A percentile compares a stretch with the other conserved stretches of the same genome.
These are phyloP conservation scores for Brachionus rubens DNA, from an alignment of 1,140 invertebrate genomes.

Conservation along the genomic window DNA sequence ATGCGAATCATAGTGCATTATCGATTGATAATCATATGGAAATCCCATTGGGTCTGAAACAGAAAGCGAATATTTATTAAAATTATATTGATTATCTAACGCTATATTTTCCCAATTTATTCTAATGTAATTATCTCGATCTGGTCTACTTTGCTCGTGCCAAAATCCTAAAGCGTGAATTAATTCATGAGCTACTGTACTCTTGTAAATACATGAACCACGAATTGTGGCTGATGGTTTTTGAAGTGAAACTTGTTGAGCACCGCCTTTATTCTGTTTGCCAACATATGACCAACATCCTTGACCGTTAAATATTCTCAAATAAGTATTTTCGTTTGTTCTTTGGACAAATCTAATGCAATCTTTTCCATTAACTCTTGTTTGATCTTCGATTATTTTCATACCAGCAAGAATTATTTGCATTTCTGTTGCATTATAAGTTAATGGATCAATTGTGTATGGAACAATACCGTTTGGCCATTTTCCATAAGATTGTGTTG, in stretches of 20 bases:
- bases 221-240: background rate
- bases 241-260: background rate
- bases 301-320: constrained; percentile 12
- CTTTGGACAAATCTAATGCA: constrained; percentile 27
- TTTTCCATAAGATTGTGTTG: constrained; percentile 1
- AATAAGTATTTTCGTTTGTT: constrained; percentile 20
- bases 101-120: constrained; percentile 34
- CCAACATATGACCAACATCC: constrained; percentile 45
- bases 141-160: constrained; percentile 96
- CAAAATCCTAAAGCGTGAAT: constrained; percentile 97
- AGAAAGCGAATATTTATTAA: constrained; percentile 2
- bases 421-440: background rate
- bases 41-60: no score
- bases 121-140: no score
- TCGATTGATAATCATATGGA: constrained; percentile 27
- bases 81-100: constrained; percentile 15
- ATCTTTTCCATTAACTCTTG: background rate
- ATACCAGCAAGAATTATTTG: constrained; percentile 28
- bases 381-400: constrained; percentile 43
- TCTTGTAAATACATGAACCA: constrained; percentile 55
- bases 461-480: constrained; percentile 45
- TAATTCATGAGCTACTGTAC: constrained; percentile 96
- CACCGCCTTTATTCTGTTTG: background rate
- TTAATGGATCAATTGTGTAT: background rate
- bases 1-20: constrained; percentile 38